Conservation (phyloP, 2,888 invertebrate species). For the Lasioglossum calceatum region DNA sequence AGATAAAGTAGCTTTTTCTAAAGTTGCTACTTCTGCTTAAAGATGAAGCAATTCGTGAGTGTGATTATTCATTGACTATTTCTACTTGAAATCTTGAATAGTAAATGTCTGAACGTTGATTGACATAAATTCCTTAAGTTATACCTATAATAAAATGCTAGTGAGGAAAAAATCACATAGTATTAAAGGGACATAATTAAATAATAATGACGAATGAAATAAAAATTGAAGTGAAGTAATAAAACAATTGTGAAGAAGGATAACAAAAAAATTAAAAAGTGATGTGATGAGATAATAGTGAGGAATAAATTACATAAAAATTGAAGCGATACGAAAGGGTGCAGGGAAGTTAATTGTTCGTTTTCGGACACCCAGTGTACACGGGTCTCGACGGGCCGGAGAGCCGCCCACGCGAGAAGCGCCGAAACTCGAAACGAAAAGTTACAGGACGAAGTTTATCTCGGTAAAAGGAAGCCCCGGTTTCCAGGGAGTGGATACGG, state of each 20-base stretch:
- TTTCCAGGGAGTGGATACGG: not conserved
- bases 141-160: too few relatives aligned
- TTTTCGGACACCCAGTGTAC: not conserved
- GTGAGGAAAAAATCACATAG: too few relatives aligned
- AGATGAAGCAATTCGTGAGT: too few relatives aligned
- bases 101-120: not conserved
- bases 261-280: not conserved
- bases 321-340: too few relatives aligned
- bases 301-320: not conserved
- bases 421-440: slow-evolving; percentile 1
- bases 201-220: too few relatives aligned
- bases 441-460: slow-evolving; percentile 18
- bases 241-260: too few relatives aligned
- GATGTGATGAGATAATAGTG: too few relatives aligned
- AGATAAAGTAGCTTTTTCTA: too few relatives aligned
- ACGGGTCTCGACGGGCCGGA: not conserved
- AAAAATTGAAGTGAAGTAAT: too few relatives aligned
- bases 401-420: not conserved
- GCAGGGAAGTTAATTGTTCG: not conserved
- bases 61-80: not conserved
- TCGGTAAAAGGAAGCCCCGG: not conserved
- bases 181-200: too few relatives aligned
- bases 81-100: not conserved
- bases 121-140: too few relatives aligned
- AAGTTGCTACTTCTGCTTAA: too few relatives aligned